Evolutionary conservation across 2,797 vertebrate genomes (phyloP), one percentile per base, ranked within the genome.

Genomic region (Remorina albescens): DNA sequence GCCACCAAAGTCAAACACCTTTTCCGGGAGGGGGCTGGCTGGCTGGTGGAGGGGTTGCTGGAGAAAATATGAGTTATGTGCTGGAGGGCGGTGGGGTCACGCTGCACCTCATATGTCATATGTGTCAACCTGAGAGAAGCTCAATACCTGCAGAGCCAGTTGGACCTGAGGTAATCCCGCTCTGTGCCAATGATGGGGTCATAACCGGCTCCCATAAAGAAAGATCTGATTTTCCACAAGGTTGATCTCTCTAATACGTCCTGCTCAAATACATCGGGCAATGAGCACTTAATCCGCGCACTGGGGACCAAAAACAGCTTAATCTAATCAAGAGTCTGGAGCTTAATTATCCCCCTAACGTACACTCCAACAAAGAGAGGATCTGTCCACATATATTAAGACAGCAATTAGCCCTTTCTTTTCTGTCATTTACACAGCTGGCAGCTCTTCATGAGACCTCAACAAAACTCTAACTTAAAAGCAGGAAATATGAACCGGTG

Each of bases 341-440:
- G 92, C 86, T 92, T 94, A 93, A 93, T 93, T 93, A 93, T 81
- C 92, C 90, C 88, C 89, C 82, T 61, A 89, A 91, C 86, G 81
- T 89, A 86, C 86, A 87, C 89, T 89, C 88, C 86, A 83, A 92
- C 90, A 91, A 92, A 78, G 84, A 92, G 86, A 88, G 86, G 87
- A 91, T 90, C 89, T 80, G 86, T 93, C 87, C 67, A 91, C 91
- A 84, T 90, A 73, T 89, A 91, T 91, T 91, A 91, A 91, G 83
- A 84, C 15, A 83, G 83, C 88, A 93, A 92, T 93, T 93, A 91
- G 91, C 87, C 87, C 89, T 88, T 85, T 82, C 84, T 88, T 39
- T 85, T 86, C 87, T 88, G 90, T 87, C 90, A 89, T 91, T 87
- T 84, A 86, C 74, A 81, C 89, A 88, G 88, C 87, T 91, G 88